Evolutionary conservation across 2,888 invertebrate genomes (phyloP), one percentile per base, ranked within the genome.

Genomic region (Monoplex corrugatus): DNA sequence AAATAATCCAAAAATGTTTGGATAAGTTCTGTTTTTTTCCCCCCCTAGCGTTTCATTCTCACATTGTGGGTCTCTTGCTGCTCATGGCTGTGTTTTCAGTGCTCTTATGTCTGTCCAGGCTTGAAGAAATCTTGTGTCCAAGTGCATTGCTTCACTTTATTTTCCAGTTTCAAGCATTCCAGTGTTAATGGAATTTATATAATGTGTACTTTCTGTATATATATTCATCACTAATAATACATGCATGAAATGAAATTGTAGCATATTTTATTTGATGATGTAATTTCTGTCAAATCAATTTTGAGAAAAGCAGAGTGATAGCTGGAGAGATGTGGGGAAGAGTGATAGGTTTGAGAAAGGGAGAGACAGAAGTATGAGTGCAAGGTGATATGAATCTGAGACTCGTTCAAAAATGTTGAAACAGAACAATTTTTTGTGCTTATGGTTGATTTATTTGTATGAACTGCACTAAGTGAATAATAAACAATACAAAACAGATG

Each of bases 401-500:
- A 57, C 32, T 35, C 13, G 32, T 35, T 32, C 35, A 32, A 84
- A 84, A 84, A 32, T 23, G 32, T 57, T 84, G 84, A n/a, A 35
- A 45, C 45, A 28, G 84, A 84, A 84, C 84, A 84, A 84, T 35
- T 84, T 68, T 68, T n/a, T n/a, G n/a, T 50, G 57, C 38, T n/a
- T 57, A 84, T 50, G 50, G 45, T 45, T 38, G 84, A 84, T 84
- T 45, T 82, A 80, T 82, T 50, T 84, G 84, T 84, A 57, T 84
- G 84, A 84, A 38, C 57, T 84, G 84, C 84, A 84, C 84, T 68
- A 68, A 38, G 35, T 57, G 84, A 84, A 84, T 84, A 84, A 84
- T n/a, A n/a, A n/a, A 68, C 68, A 68, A 68, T 68, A 68, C 68
- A 28, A 68, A 68, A 68, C 16, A 68, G n/a, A 28, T 5, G n/a